A percentile compares a stretch with the other conserved stretches of the same genome.
Evolutionary conservation across 2,888 invertebrate genomes (phyloP).

Genomic region (Endotricha flammealis): DNA sequence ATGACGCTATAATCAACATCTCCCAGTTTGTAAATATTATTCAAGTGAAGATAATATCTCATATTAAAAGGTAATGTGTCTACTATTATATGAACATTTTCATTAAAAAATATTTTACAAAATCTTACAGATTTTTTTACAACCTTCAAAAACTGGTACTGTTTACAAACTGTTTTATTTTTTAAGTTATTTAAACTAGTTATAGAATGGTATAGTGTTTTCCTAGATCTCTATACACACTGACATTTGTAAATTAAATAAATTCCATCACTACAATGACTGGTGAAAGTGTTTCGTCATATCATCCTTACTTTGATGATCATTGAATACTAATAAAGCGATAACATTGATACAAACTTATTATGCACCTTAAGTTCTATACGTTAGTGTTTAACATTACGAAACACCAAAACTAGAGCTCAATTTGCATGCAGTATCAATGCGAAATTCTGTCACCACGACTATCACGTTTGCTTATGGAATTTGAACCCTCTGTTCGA

Average conservation of each 20-base stretch:
- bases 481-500: constrained; percentile 3
- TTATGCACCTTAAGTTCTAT: too few species aligned
- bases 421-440: too few species aligned
- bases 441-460: background rate
- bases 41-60: too few species aligned
- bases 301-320: too few species aligned
- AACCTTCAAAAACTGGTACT: too few species aligned
- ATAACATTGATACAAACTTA: too few species aligned
- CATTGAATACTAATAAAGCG: background rate
- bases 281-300: constrained; percentile 5
- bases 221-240: constrained; percentile 13
- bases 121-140: too few species aligned
- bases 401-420: too few species aligned
- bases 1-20: constrained; percentile 22
- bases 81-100: too few species aligned
- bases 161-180: constrained; percentile 25
- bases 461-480: background rate
- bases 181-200: constrained; percentile 6
- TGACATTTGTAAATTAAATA: constrained; percentile 10
- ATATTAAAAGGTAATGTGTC: too few species aligned
- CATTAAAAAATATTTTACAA: too few species aligned
- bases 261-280: background rate
- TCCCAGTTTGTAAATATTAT: constrained; percentile 27
- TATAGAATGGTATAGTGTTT: constrained; percentile 15
- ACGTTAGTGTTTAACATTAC: too few species aligned